Evolutionary conservation across 2,797 vertebrate species (phyloP), one percentile per base, ranked within the genome.

Genomic region (Gouania willdenowi): DNA sequence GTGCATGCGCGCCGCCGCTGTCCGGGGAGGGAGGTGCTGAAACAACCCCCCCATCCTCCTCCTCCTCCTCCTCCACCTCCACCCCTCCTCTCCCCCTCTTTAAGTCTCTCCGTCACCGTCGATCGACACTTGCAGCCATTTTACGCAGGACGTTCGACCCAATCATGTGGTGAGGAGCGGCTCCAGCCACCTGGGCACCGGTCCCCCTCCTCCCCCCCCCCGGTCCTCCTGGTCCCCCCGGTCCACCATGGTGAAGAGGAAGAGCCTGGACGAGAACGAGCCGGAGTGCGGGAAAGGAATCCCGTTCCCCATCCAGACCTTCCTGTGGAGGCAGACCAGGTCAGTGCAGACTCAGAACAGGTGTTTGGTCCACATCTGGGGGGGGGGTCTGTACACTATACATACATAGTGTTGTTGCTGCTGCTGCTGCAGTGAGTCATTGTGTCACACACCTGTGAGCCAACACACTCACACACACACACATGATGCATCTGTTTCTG

Each of bases 261-360:
- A 98, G 66, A 97, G 94, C 91, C 81, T 95, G 10, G 94, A 97
- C 64, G 95, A 95, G 13, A 90, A 89, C 67, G 95, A 98, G 65
- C 93, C 90, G 75, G 93, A 97, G 78, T 88, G 91, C 65, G 89
- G 92, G 71, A 91, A 93, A 32, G 96, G 95, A 36, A 91, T 99
- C 70, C 96, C 96, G 23, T 91, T 98, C 45, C 93, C 95, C 29
- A 98, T 98, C 77, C 96, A 98, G 89, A 99, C 94, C 87, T 99
- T 99, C 83, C 71, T 99, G 0, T 99, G 96, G 96, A 91, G 96
- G 71, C 96, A 99, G 41, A 99, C 95, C 85, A 98, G 96, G 96
- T 99, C 65, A 41, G 85, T 70, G 60, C 41, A 8, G 20, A 10
- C 27, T 44, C 60, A 85, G 82, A 86, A 87, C 82, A 86, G 85